Percentiles rank a stretch among this genome's conserved stretches.
phyloP scores from a whole-genome alignment of 2,888 invertebrate species.

The Timandra comae region DNA sequence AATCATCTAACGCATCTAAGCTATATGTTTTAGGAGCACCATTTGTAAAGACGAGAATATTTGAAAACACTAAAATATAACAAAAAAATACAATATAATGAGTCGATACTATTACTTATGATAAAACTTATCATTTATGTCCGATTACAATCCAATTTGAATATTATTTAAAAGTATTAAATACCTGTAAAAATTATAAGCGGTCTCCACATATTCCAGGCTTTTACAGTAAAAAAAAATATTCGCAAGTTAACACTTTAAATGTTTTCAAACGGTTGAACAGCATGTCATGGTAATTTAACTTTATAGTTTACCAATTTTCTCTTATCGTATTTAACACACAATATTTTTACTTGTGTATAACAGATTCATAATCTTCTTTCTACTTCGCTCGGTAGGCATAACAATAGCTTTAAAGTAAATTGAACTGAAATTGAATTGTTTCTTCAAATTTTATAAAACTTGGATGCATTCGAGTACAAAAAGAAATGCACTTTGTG shows the following conservation, averaged over 20 bases:
- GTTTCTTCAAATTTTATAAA: too few relatives aligned
- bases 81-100: neutral
- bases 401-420: too few relatives aligned
- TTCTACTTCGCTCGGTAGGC: too few relatives aligned
- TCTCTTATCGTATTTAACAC: constrained; percentile 40
- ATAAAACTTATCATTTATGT: too few relatives aligned
- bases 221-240: constrained; percentile 25
- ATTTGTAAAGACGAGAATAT: constrained; percentile 4
- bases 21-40: too few relatives aligned
- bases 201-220: constrained; percentile 36
- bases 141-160: too few relatives aligned
- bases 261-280: constrained; percentile 32
- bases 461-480: constrained; percentile 6
- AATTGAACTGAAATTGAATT: too few relatives aligned
- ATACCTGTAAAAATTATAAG: constrained; percentile 32
- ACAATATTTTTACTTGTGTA: neutral
- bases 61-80: constrained; percentile 3
- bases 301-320: constrained; percentile 61
- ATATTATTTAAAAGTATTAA: too few relatives aligned
- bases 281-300: constrained; percentile 51
- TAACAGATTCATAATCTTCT: too few relatives aligned
- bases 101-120: too few relatives aligned
- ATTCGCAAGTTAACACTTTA: constrained; percentile 28
- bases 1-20: too few relatives aligned
- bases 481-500: constrained; percentile 21